Evolutionary conservation across 2,797 vertebrate genomes (phyloP).

Genomic region (Chelidonichthys spinosus): DNA sequence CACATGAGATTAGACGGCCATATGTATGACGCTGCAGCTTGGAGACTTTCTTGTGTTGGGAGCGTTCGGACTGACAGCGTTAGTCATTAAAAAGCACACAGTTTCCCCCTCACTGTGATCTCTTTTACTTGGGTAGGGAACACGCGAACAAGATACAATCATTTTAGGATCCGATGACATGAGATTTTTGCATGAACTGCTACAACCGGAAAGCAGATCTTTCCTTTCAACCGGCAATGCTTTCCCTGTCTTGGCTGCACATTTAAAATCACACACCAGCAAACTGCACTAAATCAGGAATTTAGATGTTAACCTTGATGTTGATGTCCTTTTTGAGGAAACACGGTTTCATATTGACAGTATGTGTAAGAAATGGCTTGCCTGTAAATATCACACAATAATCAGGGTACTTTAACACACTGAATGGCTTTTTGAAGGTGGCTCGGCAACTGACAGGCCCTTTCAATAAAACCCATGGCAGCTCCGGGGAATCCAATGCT

Average conservation of each 20-base stretch:
- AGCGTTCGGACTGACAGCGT: slow-evolving; percentile 20
- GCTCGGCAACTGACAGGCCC: slow-evolving; percentile 12
- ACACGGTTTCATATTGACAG: slow-evolving; percentile 16
- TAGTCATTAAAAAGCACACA: slow-evolving; percentile 26
- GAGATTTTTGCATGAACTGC: slow-evolving; percentile 7
- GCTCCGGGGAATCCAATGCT: slow-evolving; percentile 10
- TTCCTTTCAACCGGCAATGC: slow-evolving; percentile 9
- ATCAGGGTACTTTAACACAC: slow-evolving; percentile 9
- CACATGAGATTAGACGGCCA: slow-evolving; percentile 29
- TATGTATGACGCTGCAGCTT: slow-evolving; percentile 30
- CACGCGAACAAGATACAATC: slow-evolving; percentile 18
- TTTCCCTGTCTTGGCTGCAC: background rate
- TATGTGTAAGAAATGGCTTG: slow-evolving; percentile 15
- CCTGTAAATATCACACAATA: slow-evolving; percentile 13
- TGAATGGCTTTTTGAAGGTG: slow-evolving; percentile 12
- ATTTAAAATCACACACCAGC: slow-evolving; percentile 9
- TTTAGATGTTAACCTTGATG: background rate
- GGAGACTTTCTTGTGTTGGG: background rate
- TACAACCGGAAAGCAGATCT: slow-evolving; percentile 12
- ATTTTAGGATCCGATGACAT: slow-evolving; percentile 41
- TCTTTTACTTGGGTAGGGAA: slow-evolving; percentile 20
- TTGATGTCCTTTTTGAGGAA: slow-evolving; percentile 4
- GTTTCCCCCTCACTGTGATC: slow-evolving; percentile 7
- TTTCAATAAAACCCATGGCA: slow-evolving; percentile 39
- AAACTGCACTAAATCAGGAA: slow-evolving; percentile 8